Conservation (phyloP, 2,113 vertebrate species). For the Osmerus mordax region DNA sequence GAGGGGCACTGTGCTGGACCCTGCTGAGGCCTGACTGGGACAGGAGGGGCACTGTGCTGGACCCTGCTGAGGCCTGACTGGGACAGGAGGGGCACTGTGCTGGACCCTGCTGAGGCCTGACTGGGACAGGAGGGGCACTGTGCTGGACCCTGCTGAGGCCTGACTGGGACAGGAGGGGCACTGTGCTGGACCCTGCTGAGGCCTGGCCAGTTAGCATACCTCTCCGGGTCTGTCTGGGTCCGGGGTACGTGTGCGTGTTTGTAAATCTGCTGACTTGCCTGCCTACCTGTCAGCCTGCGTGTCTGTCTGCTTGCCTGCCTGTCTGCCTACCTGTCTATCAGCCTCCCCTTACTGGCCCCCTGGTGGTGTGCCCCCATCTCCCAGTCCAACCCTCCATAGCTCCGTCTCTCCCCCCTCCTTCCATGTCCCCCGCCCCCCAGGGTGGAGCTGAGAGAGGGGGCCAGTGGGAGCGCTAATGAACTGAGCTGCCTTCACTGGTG, state of each 20-base stretch:
- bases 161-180: not conserved
- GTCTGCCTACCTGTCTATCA: no score
- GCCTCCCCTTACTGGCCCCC: no score
- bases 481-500: conserved; percentile 33
- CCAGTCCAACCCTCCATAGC: not conserved
- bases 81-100: no score
- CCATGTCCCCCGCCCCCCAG: conserved; percentile 17
- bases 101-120: not conserved
- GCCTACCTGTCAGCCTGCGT: no score
- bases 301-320: no score
- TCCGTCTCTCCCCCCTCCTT: conserved; percentile 22
- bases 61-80: not conserved
- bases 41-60: no score
- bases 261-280: not conserved
- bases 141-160: no score
- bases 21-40: not conserved
- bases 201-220: not conserved
- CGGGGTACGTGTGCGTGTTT: not conserved
- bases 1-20: no score
- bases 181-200: not conserved
- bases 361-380: no score
- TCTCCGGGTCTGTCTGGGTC: not conserved
- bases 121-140: not conserved
- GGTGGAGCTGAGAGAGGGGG: conserved; percentile 21
- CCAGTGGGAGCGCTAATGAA: conserved; percentile 53